phyloP scores from a whole-genome alignment of 30 jellyfish, hydroid and myxozoan species.

The Aurelia coerulea region DNA sequence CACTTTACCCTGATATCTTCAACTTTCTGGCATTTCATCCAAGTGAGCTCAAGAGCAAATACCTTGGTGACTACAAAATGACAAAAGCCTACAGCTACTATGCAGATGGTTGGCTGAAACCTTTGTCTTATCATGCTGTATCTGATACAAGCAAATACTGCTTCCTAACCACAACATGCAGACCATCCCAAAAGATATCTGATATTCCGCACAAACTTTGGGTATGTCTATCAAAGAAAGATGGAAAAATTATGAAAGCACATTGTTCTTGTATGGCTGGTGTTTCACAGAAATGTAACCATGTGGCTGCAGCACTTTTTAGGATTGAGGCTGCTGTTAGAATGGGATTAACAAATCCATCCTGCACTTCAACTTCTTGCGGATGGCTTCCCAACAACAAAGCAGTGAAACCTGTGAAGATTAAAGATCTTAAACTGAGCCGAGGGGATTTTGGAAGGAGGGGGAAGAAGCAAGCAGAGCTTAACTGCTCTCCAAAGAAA shows the following conservation, averaged over 20 bases:
- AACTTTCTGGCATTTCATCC: slow-evolving; percentile 28
- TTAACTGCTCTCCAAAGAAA: slow-evolving; percentile 23
- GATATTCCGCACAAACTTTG: slow-evolving; percentile 64
- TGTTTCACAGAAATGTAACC: slow-evolving; percentile 17
- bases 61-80: slow-evolving; percentile 48
- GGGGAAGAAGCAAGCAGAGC: not conserved
- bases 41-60: slow-evolving; percentile 24
- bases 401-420: slow-evolving; percentile 13
- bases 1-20: slow-evolving; percentile 60
- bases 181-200: slow-evolving; percentile 39
- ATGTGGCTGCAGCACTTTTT: no score
- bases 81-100: slow-evolving; percentile 71
- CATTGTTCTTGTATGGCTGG: slow-evolving; percentile 79
- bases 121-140: slow-evolving; percentile 6
- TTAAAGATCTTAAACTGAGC: slow-evolving; percentile 4
- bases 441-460: slow-evolving; percentile 27
- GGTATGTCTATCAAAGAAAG: slow-evolving; percentile 27
- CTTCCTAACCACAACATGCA: slow-evolving; percentile 30
- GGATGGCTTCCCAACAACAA: slow-evolving; percentile 24
- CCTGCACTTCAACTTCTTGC: no score
- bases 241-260: slow-evolving; percentile 41
- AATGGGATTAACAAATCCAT: no score
- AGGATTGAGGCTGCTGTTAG: no score
- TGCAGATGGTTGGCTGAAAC: slow-evolving; percentile 55
- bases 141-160: slow-evolving; percentile 7